A percentile compares a stretch with the other conserved stretches of the same genome.
Evolutionary conservation across 1,140 invertebrate species (phyloP).

Genomic region (Drosophila bipectinata): DNA sequence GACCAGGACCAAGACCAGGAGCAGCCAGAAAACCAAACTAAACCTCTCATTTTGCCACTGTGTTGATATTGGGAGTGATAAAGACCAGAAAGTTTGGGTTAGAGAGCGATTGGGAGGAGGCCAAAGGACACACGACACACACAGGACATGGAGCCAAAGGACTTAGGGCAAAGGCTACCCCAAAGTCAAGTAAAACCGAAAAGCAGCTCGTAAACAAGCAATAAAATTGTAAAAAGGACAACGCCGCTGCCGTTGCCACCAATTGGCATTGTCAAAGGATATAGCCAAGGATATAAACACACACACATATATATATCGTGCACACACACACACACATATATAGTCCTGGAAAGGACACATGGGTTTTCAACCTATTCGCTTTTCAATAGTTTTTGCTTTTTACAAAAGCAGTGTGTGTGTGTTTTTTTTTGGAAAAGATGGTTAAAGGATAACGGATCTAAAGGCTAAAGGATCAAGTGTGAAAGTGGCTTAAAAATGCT

Average conservation of each 20-base stretch:
- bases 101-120: neutral
- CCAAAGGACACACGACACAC: conserved; percentile 10
- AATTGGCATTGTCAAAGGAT: conserved; percentile 76
- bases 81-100: conserved; percentile 22
- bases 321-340: conserved; percentile 20
- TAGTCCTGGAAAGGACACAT: conserved; percentile 1
- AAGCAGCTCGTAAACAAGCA: conserved; percentile 81
- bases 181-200: conserved; percentile 52
- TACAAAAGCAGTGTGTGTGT: too few relatives aligned
- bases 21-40: conserved; percentile 15
- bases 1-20: conserved; percentile 11
- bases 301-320: conserved; percentile 16
- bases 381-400: neutral
- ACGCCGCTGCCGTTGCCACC: conserved; percentile 58
- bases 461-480: neutral
- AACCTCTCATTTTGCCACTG: conserved; percentile 39
- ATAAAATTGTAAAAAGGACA: conserved; percentile 81
- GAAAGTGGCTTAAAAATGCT: neutral
- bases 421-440: neutral
- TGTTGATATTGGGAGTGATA: conserved; percentile 60
- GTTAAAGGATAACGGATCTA: neutral
- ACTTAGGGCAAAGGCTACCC: conserved; percentile 1
- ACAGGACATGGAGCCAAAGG: neutral
- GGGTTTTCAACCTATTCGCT: neutral
- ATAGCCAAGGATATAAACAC: conserved; percentile 15